Base-by-base conservation (phyloP, 2,888 invertebrate genomes). In the Calliopum simillimum region DNA sequence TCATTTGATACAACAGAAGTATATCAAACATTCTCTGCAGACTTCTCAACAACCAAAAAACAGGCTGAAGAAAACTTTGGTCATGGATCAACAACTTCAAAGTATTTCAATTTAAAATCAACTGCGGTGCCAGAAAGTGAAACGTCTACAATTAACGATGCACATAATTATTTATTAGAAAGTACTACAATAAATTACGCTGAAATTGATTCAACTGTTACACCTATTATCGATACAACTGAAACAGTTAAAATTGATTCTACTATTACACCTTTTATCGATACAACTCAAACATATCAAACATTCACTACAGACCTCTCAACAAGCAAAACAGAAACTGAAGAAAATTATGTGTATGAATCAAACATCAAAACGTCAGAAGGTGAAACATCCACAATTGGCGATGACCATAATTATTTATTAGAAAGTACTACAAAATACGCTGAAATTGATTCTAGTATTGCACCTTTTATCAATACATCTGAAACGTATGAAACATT, bases 351-450 rank as follows among this genome's bases (percentile, higher is more conserved):
- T n/a, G n/a, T n/a, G n/a, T n/a, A n/a, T n/a, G n/a, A n/a, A 33
- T 33, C 33, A 33, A 33, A n/a, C n/a, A n/a, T n/a, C n/a, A n/a
- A n/a, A n/a, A n/a, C n/a, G n/a, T n/a, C n/a, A n/a, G n/a, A n/a
- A n/a, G n/a, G n/a, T n/a, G n/a, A n/a, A n/a, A n/a, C n/a, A n/a
- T n/a, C n/a, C n/a, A n/a, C n/a, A n/a, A n/a, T n/a, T n/a, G n/a
- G n/a, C n/a, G n/a, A n/a, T n/a, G n/a, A n/a, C n/a, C n/a, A n/a
- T n/a, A n/a, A n/a, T n/a, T n/a, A n/a, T n/a, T n/a, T n/a, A n/a
- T n/a, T n/a, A 21, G 46, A 51, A 8, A 74, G 16, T 4, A 72
- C 67, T 1, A 58, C 56, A 63, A 21, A 23, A 1, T 8, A n/a
- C 1, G 14, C 2, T n/a, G 16, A 4, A 13, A 25, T 16, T 8